phyloP scores from a whole-genome alignment of 2,888 invertebrate species.

The Ferdinandea cuprea region DNA sequence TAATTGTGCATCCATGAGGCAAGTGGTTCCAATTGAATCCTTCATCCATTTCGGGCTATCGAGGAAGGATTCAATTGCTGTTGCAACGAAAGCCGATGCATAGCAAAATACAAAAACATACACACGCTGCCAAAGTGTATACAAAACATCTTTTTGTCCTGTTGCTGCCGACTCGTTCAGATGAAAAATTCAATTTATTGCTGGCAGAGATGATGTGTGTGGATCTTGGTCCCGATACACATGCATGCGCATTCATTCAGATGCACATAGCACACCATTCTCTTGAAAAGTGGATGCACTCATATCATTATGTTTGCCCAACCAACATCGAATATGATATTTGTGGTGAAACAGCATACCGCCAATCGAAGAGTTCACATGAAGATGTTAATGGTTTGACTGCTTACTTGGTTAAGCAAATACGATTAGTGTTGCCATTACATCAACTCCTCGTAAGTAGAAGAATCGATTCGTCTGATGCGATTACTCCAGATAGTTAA shows the following conservation, averaged over 20 bases:
- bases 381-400: slow-evolving; percentile 62
- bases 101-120: slow-evolving; percentile 26
- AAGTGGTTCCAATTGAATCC: slow-evolving; percentile 70
- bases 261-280: slow-evolving; percentile 7
- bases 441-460: not conserved
- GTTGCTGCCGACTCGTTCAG: slow-evolving; percentile 59
- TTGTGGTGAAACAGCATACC: slow-evolving; percentile 46
- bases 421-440: slow-evolving; percentile 14
- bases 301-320: slow-evolving; percentile 35
- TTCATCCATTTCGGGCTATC: slow-evolving; percentile 65
- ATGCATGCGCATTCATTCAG: slow-evolving; percentile 4
- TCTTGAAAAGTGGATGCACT: slow-evolving; percentile 49
- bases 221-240: slow-evolving; percentile 26
- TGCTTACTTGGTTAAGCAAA: slow-evolving; percentile 35
- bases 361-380: slow-evolving; percentile 25
- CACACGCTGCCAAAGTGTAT: slow-evolving; percentile 12
- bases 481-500: slow-evolving; percentile 30
- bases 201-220: slow-evolving; percentile 52
- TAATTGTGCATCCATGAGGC: slow-evolving; percentile 74
- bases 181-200: slow-evolving; percentile 74
- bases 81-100: slow-evolving; percentile 57
- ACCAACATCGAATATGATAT: slow-evolving; percentile 35
- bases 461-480: slow-evolving; percentile 39
- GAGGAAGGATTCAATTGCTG: slow-evolving; percentile 69
- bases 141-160: slow-evolving; percentile 71